phyloP scores from a whole-genome alignment of 2,888 invertebrate species.

The Phorcus lineatus region DNA sequence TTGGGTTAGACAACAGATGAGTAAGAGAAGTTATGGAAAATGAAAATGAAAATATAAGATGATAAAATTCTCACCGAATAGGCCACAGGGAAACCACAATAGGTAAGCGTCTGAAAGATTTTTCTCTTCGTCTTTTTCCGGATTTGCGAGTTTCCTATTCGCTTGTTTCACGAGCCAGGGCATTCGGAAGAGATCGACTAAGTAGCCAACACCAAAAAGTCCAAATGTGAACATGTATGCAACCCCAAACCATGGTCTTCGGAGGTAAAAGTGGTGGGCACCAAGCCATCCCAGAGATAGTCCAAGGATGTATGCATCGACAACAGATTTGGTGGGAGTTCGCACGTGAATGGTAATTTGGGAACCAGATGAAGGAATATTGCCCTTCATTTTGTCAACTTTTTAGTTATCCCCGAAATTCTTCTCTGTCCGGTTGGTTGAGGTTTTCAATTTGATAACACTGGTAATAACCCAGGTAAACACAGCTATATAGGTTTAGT shows the following conservation, averaged over 20 bases:
- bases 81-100: conserved; percentile 41
- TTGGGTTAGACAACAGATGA: no score
- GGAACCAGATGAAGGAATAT: no score
- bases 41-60: neutral
- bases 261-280: conserved; percentile 60
- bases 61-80: neutral
- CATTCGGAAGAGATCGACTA: conserved; percentile 54
- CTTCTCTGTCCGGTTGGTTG: no score
- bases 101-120: conserved; percentile 39
- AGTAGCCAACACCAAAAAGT: conserved; percentile 50
- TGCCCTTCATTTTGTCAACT: no score
- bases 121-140: conserved; percentile 34
- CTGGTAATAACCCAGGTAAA: no score
- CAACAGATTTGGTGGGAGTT: conserved; percentile 33
- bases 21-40: no score
- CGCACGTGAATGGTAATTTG: neutral
- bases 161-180: conserved; percentile 50
- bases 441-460: no score
- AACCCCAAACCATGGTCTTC: conserved; percentile 46
- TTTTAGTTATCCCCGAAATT: no score
- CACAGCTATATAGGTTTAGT: no score
- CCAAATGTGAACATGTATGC: conserved; percentile 59
- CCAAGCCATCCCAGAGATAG: conserved; percentile 44
- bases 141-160: conserved; percentile 37
- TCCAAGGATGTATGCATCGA: conserved; percentile 46